Base-by-base conservation (phyloP, 2,888 invertebrate genomes). In the Dasysyrphus tricinctus region DNA sequence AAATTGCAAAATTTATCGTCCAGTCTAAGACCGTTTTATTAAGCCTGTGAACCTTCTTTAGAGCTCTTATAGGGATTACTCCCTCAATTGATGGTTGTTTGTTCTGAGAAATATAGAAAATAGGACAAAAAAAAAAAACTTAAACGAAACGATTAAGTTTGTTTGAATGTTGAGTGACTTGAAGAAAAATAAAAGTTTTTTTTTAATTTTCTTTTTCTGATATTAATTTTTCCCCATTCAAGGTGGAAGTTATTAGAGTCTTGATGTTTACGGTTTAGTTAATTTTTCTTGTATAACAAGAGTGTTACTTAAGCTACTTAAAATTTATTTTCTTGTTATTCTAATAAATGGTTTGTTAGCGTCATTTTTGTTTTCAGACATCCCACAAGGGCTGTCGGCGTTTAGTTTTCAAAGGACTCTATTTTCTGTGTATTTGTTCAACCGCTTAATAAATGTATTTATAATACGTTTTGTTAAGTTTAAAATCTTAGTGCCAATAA, bases 1-100 rank as follows among this genome's bases (percentile, higher is more conserved):
- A 86, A 82, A 86, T 86, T 82, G 75, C 72, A 47, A 79, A 86
- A 82, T 86, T 86, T 86, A 86, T 79, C 82, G 82, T 79, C 70
- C 72, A 51, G 70, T 32, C 29, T 24, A 54, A 54, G 54, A n/a
- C 29, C 54, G 1, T 24, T 11, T 65, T 2, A 47, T 63, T 70
- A 69, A 67, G 47, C 16, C 47, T 47, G 44, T 49, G 34, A 57
- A 63, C 54, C 54, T 11, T 56, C 29, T 34, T 12, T 24, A 42
- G 16, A 29, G 32, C 9, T 42, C 24, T 72, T 56, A 29, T 8
- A 57, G 80, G 74, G 78, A 86, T 86, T 82, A 86, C 19, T 39
- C 11, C 12, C 72, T 67, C 59, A 81, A 86, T 86, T 78, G 74
- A 78, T 70, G 37, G 69, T 57, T 74, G 74, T 74, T 80, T 80